phyloP scores from a whole-genome alignment of 2,113 vertebrate species.

The Hippocampus abdominalis region DNA sequence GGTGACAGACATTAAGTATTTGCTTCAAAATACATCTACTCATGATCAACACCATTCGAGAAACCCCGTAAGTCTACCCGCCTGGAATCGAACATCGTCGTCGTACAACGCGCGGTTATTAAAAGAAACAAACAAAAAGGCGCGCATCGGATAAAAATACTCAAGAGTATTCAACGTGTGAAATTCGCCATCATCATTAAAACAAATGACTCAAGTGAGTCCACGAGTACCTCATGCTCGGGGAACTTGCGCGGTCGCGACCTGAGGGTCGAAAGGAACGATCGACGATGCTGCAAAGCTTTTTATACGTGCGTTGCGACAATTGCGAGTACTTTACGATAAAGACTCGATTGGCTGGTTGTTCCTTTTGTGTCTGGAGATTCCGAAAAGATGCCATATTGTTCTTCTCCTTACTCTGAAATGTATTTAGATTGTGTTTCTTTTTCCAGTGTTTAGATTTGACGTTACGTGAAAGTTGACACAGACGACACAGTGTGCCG shows the following conservation, averaged over 20 bases:
- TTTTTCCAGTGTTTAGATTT: too few species aligned
- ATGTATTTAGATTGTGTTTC: background rate
- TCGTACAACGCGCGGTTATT: background rate
- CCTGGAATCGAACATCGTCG: background rate
- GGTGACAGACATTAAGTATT: background rate
- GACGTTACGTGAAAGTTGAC: too few species aligned
- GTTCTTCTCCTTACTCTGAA: background rate
- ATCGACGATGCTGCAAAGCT: rapidly evolving
- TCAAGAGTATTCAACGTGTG: background rate
- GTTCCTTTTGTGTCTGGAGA: background rate
- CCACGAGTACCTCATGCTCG: background rate
- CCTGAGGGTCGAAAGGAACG: background rate
- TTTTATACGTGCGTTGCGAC: constrained; percentile 49
- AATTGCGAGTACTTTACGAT: constrained; percentile 29
- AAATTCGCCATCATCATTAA: background rate
- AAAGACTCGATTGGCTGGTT: background rate
- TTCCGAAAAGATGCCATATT: too few species aligned
- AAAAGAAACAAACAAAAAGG: background rate
- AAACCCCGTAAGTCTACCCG: background rate
- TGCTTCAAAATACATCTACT: too few species aligned
- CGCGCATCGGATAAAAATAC: background rate
- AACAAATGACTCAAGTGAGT: background rate
- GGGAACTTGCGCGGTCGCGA: background rate
- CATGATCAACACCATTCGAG: background rate
- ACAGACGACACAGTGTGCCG: too few species aligned